phyloP scores from a whole-genome alignment of 2,888 invertebrate genomes.

The Gymnocheta viridis region DNA sequence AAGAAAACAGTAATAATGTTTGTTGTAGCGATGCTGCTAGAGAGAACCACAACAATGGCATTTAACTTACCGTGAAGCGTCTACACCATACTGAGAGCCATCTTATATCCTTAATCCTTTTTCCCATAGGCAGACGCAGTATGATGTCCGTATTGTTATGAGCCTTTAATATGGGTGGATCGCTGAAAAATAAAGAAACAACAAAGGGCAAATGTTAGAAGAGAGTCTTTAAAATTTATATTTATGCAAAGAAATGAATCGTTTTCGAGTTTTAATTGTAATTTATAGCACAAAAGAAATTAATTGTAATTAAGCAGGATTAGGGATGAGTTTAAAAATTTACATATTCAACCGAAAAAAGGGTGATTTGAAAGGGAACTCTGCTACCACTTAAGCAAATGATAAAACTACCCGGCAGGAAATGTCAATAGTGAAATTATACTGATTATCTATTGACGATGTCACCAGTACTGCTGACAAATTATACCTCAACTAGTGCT shows the following conservation, averaged over 20 bases:
- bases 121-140: constrained; percentile 91
- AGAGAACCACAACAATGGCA: constrained; percentile 59
- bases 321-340: not conserved
- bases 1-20: not conserved
- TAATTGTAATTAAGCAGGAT: constrained; percentile 31
- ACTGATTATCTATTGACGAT: too few species aligned
- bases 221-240: not conserved
- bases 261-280: constrained; percentile 32
- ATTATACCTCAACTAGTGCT: too few species aligned
- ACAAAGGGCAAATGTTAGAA: constrained; percentile 33
- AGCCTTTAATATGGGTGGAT: constrained; percentile 89
- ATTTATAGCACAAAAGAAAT: constrained; percentile 31
- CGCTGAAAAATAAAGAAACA: constrained; percentile 84
- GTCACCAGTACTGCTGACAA: too few species aligned
- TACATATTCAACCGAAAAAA: not conserved
- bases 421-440: too few species aligned
- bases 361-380: not conserved
- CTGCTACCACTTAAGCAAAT: not conserved
- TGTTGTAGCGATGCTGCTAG: not conserved
- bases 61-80: constrained; percentile 88
- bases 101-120: constrained; percentile 92
- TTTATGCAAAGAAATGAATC: constrained; percentile 21
- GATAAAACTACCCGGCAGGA: too few species aligned
- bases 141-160: constrained; percentile 91
- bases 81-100: constrained; percentile 97